Base-by-base conservation (phyloP, 1,140 invertebrate species). In the Lamellibrachia luymesi region DNA sequence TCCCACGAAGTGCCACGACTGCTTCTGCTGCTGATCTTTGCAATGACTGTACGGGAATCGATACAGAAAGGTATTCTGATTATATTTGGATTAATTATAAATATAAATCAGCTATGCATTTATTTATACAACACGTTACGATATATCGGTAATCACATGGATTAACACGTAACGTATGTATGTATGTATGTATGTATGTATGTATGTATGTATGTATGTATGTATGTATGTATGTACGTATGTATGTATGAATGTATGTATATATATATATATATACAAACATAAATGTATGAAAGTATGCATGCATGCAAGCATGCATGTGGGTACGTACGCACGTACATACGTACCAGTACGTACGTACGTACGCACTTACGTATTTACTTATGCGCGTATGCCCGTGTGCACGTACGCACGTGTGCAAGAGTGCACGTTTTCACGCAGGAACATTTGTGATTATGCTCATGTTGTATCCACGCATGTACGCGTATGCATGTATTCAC, bases 171-270 rank as follows among this genome's bases (percentile, higher is more conserved):
- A 56, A 91, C 22, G 25, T 91, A 50, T 8, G 90, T 91, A 50
- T 91, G 90, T 91, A 50, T 91, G 25, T 91, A 50, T 91, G 90
- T 91, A 50, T 91, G 90, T 91, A 91, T 22, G 90, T 91, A 50
- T 91, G 10, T 91, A 50, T 91, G 90, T 27, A 51, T 4, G 90
- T 91, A 51, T 22, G 50, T 91, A 91, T n/a, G 50, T 91, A 27
- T 91, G 50, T 91, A 91, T n/a, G 50, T 91, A 91, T 91, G 50
- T 91, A 91, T 4, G 50, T 91, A 91, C 1, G 7, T 27, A 91
- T n/a, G 90, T 91, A 27, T 49, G 50, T 91, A 22, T 50, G 90
- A 4, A 91, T 91, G 90, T 50, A 27, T 91, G 90, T 91, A 51
- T 91, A 13, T 91, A 22, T 91, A 10, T 91, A n/a, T 49, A 49